Percentiles rank a stretch among this genome's conserved stretches.
Conservation (phyloP, 2,113 vertebrate genomes). For the Tapirus terrestris region DNA sequence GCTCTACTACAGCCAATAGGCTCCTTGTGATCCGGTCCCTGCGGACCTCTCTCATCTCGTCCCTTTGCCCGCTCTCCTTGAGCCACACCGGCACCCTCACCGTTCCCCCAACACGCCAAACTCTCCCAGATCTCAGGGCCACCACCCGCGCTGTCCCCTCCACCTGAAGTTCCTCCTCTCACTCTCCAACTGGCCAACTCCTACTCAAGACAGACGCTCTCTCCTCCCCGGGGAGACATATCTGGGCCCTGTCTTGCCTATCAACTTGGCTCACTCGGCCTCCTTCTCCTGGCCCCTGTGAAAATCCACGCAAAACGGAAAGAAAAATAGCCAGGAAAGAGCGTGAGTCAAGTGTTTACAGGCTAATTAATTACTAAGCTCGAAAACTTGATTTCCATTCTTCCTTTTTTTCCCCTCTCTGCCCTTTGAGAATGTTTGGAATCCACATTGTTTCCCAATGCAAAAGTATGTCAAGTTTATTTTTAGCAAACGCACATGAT, state of each 20-base stretch:
- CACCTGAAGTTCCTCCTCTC: neutral
- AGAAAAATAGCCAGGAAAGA: conserved; percentile 72
- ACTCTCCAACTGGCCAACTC: neutral
- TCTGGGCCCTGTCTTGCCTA: neutral
- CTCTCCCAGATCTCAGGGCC: neutral
- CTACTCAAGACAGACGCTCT: neutral
- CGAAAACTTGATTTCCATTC: conserved; percentile 78
- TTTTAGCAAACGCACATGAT: conserved; percentile 79
- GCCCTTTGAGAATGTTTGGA: conserved; percentile 83
- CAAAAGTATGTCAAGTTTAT: conserved; percentile 83
- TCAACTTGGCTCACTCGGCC: neutral
- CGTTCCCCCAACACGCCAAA: neutral
- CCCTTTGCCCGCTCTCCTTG: neutral
- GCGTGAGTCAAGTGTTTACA: conserved; percentile 78
- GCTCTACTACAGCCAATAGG: fast-evolving
- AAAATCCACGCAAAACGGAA: conserved; percentile 75
- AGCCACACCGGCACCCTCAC: neutral
- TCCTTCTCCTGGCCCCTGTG: neutral
- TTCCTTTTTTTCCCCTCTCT: conserved; percentile 69
- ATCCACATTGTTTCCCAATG: conserved; percentile 78
- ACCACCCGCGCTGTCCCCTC: fast-evolving
- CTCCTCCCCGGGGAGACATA: neutral
- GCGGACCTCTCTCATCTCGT: neutral
- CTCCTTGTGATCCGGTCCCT: neutral
- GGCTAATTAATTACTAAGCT: conserved; percentile 80